phyloP scores from a whole-genome alignment of 1,140 invertebrate species.

The Ylistrum balloti region DNA sequence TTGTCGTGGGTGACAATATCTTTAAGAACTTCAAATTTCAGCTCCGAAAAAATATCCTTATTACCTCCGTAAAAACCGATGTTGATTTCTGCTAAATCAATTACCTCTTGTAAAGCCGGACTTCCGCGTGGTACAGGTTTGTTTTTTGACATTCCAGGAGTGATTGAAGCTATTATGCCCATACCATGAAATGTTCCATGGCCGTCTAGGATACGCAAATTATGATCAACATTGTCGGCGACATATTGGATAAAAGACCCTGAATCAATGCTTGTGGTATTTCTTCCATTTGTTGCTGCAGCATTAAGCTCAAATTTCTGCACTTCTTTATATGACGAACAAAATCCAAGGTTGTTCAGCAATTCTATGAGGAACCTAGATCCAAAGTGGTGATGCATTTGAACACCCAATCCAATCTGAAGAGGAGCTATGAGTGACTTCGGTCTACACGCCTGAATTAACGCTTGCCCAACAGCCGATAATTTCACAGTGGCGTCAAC shows the following conservation, averaged over 20 bases:
- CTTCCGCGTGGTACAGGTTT: neutral
- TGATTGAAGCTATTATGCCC: neutral
- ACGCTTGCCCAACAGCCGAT: neutral
- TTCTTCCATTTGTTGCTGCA: constrained; percentile 44
- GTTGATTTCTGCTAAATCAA: neutral
- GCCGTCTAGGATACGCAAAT: neutral
- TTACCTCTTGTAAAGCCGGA: neutral
- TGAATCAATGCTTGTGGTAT: neutral
- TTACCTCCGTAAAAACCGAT: neutral
- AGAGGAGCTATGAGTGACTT: constrained; percentile 56
- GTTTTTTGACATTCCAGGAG: neutral
- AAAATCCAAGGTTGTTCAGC: constrained; percentile 64
- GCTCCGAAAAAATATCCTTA: neutral
- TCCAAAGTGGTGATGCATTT: constrained; percentile 62
- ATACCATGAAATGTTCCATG: neutral
- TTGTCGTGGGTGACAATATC: neutral
- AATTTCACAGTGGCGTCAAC: no score
- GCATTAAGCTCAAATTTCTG: constrained; percentile 67
- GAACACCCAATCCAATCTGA: constrained; percentile 62
- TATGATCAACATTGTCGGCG: constrained; percentile 58
- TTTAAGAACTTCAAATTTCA: neutral
- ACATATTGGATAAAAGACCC: constrained; percentile 54
- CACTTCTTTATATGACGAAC: constrained; percentile 65
- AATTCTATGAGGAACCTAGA: constrained; percentile 67
- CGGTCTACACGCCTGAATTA: no score